Evolutionary conservation across 2,797 vertebrate species (phyloP), one percentile per base, ranked within the genome.

Genomic region (Malacoctenus gilli): DNA sequence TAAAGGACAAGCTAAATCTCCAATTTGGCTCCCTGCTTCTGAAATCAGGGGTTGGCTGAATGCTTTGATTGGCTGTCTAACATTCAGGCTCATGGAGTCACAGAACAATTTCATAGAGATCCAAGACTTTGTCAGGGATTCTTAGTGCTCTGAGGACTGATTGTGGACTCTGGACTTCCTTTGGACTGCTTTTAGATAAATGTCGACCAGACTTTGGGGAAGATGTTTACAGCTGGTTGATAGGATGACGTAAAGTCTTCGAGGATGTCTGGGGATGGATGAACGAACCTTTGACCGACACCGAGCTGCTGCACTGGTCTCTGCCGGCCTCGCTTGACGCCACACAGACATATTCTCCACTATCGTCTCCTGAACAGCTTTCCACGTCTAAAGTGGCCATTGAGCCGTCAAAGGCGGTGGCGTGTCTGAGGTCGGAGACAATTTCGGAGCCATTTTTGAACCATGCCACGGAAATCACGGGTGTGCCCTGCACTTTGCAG

Each of bases 241-340:
- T 16, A 40, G 9, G 2, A 20, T 10, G 34, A 12, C 4, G 2
- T 37, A 7, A 39, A 40, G 16, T 52, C 3, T n/a, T 4, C 4
- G 9, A 42, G 5, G 7, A 14, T 28, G 3, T 2, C n/a, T 49
- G 6, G 4, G 30, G 3, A 36, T 47, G 31, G 39, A 18, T 53
- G 57, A 15, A 89, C 84, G 35, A 50, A 89, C 87, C 87, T 89
- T 85, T 96, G 39, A 98, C 82, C 37, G 90, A 89, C 28, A 98
- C 75, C 35, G 92, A 46, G 60, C 93, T 91, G 85, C 90, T 92
- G 87, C 94, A 94, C 75, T 89, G 93, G 59, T 96, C 95, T 76
- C 84, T 93, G 62, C 96, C 96, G 36, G 95, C 95, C n/a, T 96
- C 93, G 8, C 94, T 99, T 82, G 92, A 92, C 4, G 92, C 95